Percentiles rank a stretch among this genome's conserved stretches.
phyloP scores from a whole-genome alignment of 2,888 invertebrate genomes.

The Alentia gelatinosa region DNA sequence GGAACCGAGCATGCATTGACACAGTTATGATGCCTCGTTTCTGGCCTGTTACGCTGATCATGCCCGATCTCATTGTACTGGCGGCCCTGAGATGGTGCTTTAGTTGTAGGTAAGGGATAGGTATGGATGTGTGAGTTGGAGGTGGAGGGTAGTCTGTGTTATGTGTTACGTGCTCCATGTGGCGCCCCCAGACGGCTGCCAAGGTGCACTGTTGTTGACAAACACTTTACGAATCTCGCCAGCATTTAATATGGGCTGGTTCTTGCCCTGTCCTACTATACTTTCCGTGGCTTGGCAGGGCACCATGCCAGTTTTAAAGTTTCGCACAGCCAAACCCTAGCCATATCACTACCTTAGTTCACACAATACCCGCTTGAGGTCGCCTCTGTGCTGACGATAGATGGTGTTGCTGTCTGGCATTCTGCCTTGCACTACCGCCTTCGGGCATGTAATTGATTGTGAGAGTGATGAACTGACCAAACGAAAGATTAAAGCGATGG shows the following conservation, averaged over 20 bases:
- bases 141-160: neutral
- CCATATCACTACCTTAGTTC: neutral
- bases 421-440: neutral
- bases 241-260: neutral
- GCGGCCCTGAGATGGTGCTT: no score
- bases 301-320: slow-evolving; percentile 1
- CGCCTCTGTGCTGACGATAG: neutral
- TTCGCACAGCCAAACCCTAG: neutral
- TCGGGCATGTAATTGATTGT: neutral
- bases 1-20: no score
- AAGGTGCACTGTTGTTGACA: neutral
- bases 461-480: neutral
- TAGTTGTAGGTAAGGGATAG: no score
- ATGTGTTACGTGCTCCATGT: neutral
- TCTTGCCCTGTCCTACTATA: no score
- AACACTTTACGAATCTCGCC: neutral
- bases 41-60: no score
- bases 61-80: no score
- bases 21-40: no score
- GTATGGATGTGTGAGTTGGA: no score
- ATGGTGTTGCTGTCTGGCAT: neutral
- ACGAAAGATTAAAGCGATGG: no score
- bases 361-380: neutral
- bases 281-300: no score
- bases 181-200: neutral